These are phyloP conservation scores for Ormyrus rosae DNA, from an alignment of 2,888 invertebrate species.

Conservation along the genomic window DNA sequence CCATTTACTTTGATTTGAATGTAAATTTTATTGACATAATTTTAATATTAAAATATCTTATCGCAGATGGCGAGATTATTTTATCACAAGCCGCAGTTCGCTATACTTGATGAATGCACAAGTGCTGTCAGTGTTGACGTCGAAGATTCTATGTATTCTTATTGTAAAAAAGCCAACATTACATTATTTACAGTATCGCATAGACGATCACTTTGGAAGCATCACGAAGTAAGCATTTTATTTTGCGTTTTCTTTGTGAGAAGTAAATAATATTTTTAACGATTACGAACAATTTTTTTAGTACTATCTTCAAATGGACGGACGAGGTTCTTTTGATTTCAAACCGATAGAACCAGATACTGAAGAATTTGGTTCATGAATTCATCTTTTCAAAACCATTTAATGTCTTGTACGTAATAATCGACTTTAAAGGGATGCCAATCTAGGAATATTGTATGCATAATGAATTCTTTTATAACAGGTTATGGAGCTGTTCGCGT, in stretches of 20 bases:
- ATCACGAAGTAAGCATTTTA: conserved; percentile 85
- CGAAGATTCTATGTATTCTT: conserved; percentile 97
- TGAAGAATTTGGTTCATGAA: conserved; percentile 95
- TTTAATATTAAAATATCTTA: conserved; percentile 17
- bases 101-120: conserved; percentile 98
- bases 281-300: conserved; percentile 62
- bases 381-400: conserved; percentile 62
- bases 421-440: conserved; percentile 34
- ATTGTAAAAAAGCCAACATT: conserved; percentile 90
- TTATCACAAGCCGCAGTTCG: conserved; percentile 98
- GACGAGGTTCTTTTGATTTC: conserved; percentile 93
- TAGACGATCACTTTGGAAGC: conserved; percentile 96
- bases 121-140: conserved; percentile 99
- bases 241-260: not conserved
- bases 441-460: conserved; percentile 29
- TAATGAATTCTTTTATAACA: conserved; percentile 48
- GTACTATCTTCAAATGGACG: conserved; percentile 97
- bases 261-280: not conserved
- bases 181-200: conserved; percentile 98
- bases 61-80: conserved; percentile 94
- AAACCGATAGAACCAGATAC: conserved; percentile 90
- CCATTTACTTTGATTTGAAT: conserved; percentile 17
- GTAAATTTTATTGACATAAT: not conserved
- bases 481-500: conserved; percentile 50
- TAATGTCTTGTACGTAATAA: conserved; percentile 15